Evolutionary conservation across 2,888 invertebrate genomes (phyloP).

Genomic region (Andrena dorsata): DNA sequence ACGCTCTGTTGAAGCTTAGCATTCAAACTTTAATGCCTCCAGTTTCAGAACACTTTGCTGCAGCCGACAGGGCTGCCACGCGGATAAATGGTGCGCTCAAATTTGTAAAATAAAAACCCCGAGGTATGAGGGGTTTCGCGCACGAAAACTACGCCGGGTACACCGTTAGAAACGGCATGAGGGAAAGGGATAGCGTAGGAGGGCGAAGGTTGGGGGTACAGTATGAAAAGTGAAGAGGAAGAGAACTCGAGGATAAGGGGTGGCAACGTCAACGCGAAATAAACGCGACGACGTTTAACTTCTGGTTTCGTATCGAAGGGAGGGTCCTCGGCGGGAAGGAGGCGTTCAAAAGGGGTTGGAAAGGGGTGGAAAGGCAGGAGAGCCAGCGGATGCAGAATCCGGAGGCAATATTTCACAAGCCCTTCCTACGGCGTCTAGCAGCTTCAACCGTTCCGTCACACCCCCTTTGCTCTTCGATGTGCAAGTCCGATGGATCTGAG

Average conservation of each 20-base stretch:
- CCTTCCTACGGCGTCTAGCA: constrained; percentile 57
- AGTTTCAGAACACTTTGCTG: background rate
- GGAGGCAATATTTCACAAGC: constrained; percentile 74
- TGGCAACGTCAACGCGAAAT: constrained; percentile 71
- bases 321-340: constrained; percentile 44
- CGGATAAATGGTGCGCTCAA: background rate
- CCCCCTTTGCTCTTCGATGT: constrained; percentile 50
- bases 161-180: background rate
- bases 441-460: constrained; percentile 48
- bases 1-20: background rate
- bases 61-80: background rate
- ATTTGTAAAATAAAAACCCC: background rate
- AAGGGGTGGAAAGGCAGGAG: constrained; percentile 54
- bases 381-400: constrained; percentile 70
- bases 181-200: background rate
- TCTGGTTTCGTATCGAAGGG: constrained; percentile 65
- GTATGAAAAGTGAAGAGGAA: constrained; percentile 13
- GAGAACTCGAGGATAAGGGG: constrained; percentile 27
- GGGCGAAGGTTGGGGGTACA: background rate
- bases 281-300: constrained; percentile 73
- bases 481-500: constrained; percentile 64
- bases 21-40: background rate
- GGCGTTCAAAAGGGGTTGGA: constrained; percentile 50
- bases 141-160: constrained; percentile 5
- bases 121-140: background rate